Evolutionary conservation across 2,888 invertebrate genomes (phyloP), one percentile per base, ranked within the genome.

Genomic region (Standfussiana lucernea): DNA sequence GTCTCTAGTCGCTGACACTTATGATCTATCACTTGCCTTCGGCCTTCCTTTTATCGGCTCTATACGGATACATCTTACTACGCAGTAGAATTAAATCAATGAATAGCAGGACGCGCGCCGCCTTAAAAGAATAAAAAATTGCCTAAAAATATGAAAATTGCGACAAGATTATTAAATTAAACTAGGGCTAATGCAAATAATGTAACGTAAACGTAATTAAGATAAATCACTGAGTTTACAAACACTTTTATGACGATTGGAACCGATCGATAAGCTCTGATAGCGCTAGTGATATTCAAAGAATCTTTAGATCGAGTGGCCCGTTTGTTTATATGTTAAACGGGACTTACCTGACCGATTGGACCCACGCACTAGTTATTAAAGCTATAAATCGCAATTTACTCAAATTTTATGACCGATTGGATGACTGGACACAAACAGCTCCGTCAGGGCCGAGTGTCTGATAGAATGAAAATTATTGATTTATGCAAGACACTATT

Each of bases 1-100:
- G 37, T 42, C 64, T 15, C 64, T 42, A 10, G 15, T 35, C 2
- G 28, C 28, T 24, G 35, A 37, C 35, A 62, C 80, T 59, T 74
- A 81, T 45, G 1, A 66, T 66, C 75, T 81, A 81, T 28, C 47
- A 78, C 47, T 80, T 80, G 73, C 80, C 65, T 80, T 59, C 74
- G 35, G 80, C n/a, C 24, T 47, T 65, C 74, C 74, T 73, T 15
- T 74, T 80, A 50, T 76, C n/a, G 8, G 42, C 18, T 24, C 21
- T 75, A 62, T 53, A n/a, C 5, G 21, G 50, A 45, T 15, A 72
- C 65, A 79, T 79, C 59, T 8, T 75, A 74, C 24, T 65, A 74
- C 24, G 59, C 65, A 81, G 35, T 28, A 28, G 40, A 42, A 66
- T 35, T 11, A 61, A 75, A 59, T 74, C 73, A 70, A 73, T 73